Percentiles rank a stretch among this genome's conserved stretches.
phyloP scores from a whole-genome alignment of 2,797 vertebrate species.

The Erithacus rubecula region DNA sequence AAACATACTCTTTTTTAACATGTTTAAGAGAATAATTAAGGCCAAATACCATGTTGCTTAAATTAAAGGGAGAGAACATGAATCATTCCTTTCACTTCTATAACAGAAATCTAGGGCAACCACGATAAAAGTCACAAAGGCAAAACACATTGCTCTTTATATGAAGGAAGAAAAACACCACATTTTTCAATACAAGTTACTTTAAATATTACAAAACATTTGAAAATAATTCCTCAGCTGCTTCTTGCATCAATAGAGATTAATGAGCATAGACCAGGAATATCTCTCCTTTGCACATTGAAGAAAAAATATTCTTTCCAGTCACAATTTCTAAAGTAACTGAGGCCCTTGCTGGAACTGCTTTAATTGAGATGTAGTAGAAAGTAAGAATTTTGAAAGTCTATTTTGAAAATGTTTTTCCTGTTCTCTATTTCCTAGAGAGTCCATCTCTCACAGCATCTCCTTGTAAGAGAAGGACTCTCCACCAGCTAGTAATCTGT shows the following conservation, averaged over 20 bases:
- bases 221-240: background rate
- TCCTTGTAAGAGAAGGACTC: background rate
- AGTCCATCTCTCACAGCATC: background rate
- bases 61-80: conserved; percentile 65
- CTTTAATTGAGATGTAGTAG: background rate
- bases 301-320: background rate
- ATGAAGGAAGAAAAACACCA: background rate
- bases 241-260: conserved; percentile 1
- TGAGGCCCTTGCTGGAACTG: background rate
- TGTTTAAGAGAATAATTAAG: conserved; percentile 53
- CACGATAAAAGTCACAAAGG: conserved; percentile 38
- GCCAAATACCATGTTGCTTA: conserved; percentile 57
- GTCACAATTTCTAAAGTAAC: background rate
- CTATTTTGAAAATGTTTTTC: background rate
- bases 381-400: background rate
- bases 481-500: background rate
- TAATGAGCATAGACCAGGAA: background rate
- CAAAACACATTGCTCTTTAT: conserved; percentile 38
- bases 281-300: fast-evolving
- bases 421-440: background rate
- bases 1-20: conserved; percentile 19
- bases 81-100: conserved; percentile 47
- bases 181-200: background rate
- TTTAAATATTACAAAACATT: background rate
- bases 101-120: conserved; percentile 61